Evolutionary conservation across 2,113 vertebrate genomes (phyloP).

Genomic region (Lamprologus lemairii): DNA sequence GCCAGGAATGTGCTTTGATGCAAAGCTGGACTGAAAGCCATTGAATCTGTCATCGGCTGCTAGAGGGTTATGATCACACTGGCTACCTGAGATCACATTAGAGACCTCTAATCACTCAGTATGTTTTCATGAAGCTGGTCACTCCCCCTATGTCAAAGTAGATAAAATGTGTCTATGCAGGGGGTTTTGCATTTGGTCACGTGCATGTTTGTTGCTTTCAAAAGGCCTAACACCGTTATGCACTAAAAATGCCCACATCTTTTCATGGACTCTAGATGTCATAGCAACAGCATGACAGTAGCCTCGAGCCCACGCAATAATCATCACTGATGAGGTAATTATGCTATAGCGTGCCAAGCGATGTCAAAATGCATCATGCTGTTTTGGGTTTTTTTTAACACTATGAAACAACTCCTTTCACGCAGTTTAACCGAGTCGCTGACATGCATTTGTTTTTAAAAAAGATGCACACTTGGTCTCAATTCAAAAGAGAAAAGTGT

Average conservation of each 20-base stretch:
- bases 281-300: constrained; percentile 52
- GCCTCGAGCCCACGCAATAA: constrained; percentile 5
- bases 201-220: not conserved
- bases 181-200: not conserved
- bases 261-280: constrained; percentile 45
- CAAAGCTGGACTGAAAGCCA: not conserved
- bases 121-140: constrained; percentile 9
- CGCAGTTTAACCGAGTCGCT: not conserved
- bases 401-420: not conserved
- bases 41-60: not conserved
- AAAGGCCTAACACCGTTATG: not conserved
- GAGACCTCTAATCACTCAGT: constrained; percentile 7
- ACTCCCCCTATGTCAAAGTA: not conserved
- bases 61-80: not conserved
- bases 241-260: not conserved
- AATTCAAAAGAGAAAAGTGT: not conserved
- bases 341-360: not conserved
- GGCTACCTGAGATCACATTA: not conserved
- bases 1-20: constrained; percentile 11
- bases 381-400: fast-evolving
- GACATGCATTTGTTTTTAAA: not conserved
- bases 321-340: constrained; percentile 30
- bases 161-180: not conserved
- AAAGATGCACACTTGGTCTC: not conserved
- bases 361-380: not conserved